Evolutionary conservation across 2,113 vertebrate genomes (phyloP), one percentile per base, ranked within the genome.

Genomic region (Spheniscus mendiculus): DNA sequence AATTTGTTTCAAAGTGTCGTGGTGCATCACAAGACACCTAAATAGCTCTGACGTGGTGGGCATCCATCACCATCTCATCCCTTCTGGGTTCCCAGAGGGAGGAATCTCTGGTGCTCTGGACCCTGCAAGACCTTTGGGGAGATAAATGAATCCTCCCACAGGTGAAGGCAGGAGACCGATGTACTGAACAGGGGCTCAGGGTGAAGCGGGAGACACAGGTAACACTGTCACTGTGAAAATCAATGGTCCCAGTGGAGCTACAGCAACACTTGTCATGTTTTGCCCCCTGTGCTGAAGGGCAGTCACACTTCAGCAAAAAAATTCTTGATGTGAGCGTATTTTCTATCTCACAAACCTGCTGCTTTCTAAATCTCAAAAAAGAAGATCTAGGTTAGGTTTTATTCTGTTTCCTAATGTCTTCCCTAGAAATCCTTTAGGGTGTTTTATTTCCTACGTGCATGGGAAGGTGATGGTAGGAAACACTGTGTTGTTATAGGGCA

Each of bases 51-150:
- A 89, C 2, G 5, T 61, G 87, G 19, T 16, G 36, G 80, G 87
- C 56, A 83, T 96, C 85, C 90, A 80, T 95, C 96, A 89, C 56
- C 87, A 61, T 29, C 65, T 36, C 59, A 17, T 50, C 69, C 63
- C 47, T 82, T 7, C 30, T 45, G 38, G 3, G 3, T 61, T 93
- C 83, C 90, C 90, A 72, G 56, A 30, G 87, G 78, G 73, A 87
- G 76, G 66, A 91, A 80, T 52, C 56, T n/a, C 61, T 52, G 10
- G 69, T 72, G 42, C 63, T 77, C 32, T 27, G 69, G 76, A 77
- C 59, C 73, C 89, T 84, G 69, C 14, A 50, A 87, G 70, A 49
- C 66, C 61, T 45, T 9, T 23, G 52, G 83, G 84, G 70, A 91
- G 84, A 91, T 38, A 79, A 82, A 82, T 40, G 49, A 87, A n/a